These are phyloP conservation scores for Campylomormyrus tamandua DNA, from an alignment of 2,113 vertebrate genomes.

Conservation along the genomic window DNA sequence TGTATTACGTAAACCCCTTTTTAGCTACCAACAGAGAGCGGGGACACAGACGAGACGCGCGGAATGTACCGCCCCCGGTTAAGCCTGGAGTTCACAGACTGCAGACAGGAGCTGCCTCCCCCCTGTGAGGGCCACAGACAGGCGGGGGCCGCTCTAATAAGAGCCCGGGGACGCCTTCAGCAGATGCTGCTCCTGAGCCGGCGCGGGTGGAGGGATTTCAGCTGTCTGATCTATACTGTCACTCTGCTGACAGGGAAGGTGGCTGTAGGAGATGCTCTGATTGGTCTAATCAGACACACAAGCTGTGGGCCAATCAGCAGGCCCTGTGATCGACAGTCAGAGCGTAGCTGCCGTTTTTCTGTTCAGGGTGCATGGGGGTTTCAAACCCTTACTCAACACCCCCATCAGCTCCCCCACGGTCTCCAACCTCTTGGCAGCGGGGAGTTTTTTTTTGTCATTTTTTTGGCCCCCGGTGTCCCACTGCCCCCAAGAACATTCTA, in stretches of 20 bases:
- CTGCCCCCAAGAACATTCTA: neutral
- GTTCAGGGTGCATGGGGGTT: neutral
- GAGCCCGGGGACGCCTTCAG: neutral
- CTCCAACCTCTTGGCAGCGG: neutral
- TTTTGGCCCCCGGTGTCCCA: neutral
- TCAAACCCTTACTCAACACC: neutral
- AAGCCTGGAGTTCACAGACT: slow-evolving; percentile 25
- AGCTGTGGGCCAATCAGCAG: neutral
- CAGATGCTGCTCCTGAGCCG: neutral
- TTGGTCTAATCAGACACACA: neutral
- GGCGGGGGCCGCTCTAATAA: too few relatives aligned
- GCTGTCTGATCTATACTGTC: neutral
- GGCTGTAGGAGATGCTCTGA: neutral
- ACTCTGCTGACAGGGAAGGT: neutral
- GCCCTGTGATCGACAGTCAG: neutral
- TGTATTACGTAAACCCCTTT: slow-evolving; percentile 13
- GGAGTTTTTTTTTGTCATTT: neutral
- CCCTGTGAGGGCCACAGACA: slow-evolving; percentile 1
- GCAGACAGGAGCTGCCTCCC: slow-evolving; percentile 23
- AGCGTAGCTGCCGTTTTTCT: neutral
- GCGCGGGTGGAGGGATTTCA: too few relatives aligned
- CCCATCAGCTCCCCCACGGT: neutral
- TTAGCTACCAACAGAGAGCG: neutral
- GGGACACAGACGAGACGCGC: neutral
- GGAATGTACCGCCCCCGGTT: slow-evolving; percentile 7